Evolutionary conservation across 2,113 vertebrate species (phyloP).

Genomic region (Cyprinus carpio): DNA sequence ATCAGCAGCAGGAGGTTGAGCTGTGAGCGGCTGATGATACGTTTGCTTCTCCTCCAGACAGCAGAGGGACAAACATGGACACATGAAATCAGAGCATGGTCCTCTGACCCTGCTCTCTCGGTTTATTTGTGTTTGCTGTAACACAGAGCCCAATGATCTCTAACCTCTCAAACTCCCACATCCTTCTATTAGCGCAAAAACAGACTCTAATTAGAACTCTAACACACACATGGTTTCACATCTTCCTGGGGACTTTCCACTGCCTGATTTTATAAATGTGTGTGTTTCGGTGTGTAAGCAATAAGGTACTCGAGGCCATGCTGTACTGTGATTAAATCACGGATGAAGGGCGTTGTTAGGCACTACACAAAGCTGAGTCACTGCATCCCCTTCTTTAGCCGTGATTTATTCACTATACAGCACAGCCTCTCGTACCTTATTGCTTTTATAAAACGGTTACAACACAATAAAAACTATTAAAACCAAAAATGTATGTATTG

Average conservation of each 20-base stretch:
- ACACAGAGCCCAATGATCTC: not conserved
- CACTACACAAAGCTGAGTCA: too few relatives aligned
- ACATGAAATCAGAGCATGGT: not conserved
- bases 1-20: not conserved
- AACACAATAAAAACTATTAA: too few relatives aligned
- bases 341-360: too few relatives aligned
- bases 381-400: too few relatives aligned
- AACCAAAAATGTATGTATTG: too few relatives aligned
- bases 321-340: too few relatives aligned
- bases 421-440: too few relatives aligned
- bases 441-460: too few relatives aligned
- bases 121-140: conserved; percentile 9
- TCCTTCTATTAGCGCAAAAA: not conserved
- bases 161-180: not conserved
- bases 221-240: not conserved
- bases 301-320: too few relatives aligned
- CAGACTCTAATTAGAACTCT: not conserved
- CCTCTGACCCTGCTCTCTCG: not conserved
- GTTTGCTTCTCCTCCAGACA: not conserved
- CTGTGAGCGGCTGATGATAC: not conserved
- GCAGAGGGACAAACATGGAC: not conserved
- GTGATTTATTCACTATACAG: too few relatives aligned
- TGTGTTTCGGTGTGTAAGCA: too few relatives aligned
- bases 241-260: not conserved
- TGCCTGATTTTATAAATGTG: too few relatives aligned